Evolutionary conservation across 2,797 vertebrate species (phyloP).

Genomic region (Agapornis canus): DNA sequence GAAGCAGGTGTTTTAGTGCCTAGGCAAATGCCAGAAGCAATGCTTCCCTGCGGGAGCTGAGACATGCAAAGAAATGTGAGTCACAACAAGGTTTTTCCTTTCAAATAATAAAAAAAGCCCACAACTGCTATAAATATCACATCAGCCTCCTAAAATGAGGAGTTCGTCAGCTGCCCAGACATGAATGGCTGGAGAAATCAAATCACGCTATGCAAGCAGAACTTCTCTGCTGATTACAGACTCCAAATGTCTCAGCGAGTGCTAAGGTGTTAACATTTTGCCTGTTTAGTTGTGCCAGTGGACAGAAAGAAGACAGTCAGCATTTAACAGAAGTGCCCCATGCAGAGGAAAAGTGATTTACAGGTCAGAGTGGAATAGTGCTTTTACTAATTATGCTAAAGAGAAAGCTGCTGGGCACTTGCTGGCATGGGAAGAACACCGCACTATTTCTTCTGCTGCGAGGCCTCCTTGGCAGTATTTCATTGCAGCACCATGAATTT

Average conservation of each 20-base stretch:
- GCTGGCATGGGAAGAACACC: neutral
- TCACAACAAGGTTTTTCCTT: neutral
- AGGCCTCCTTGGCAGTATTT: neutral
- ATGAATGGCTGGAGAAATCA: neutral
- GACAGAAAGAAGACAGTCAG: neutral
- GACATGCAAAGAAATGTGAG: neutral
- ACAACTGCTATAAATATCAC: neutral
- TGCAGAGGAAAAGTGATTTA: neutral
- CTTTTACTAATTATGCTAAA: neutral
- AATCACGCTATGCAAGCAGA: neutral
- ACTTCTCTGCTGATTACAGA: neutral
- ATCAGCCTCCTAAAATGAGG: neutral
- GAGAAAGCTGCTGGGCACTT: neutral
- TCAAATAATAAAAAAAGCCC: neutral
- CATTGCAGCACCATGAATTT: conserved; percentile 19
- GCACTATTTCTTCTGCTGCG: neutral
- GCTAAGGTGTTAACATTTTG: neutral
- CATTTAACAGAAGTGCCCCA: neutral
- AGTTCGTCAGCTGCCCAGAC: neutral
- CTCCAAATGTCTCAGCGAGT: accelerated
- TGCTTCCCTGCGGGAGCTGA: neutral
- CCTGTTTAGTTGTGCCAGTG: neutral
- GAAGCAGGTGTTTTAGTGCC: neutral
- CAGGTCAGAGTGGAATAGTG: neutral
- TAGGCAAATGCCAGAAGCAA: neutral